Evolutionary conservation across 2,797 vertebrate species (phyloP), one percentile per base, ranked within the genome.

Genomic region (Todus mexicanus): DNA sequence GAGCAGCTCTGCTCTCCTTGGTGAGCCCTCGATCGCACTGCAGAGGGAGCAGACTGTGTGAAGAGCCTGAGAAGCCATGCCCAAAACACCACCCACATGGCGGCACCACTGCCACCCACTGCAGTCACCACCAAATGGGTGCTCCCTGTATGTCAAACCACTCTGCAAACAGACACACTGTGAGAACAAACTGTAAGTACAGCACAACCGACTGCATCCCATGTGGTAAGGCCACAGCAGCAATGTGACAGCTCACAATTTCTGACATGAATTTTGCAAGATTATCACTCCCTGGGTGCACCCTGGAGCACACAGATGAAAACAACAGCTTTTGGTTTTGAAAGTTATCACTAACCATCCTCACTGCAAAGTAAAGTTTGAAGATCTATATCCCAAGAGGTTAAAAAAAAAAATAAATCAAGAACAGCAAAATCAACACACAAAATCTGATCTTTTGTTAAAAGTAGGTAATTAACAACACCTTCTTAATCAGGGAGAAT

Each of bases 1-100:
- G 53, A 9, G 7, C 40, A 23, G 38, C 53, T 80, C 61, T 69
- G 61, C 40, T 29, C 40, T 35, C 43, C 57, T 68, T n/a, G 12
- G 13, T 0, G 1, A 63, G 12, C 31, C 60, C 75, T 10, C 6
- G 31, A 5, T 5, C 5, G 4, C 48, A 17, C 48, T 1, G 5
- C 37, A 47, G 21, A 60, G 27, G 42, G 22, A 65, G 12, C 38
- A 38, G 73, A 68, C 33, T 15, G 7, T 4, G 1, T 20, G 38
- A 21, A 8, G n/a, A 31, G 12, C 47, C 61, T 2, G 6, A 29
- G 56, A 50, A 37, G 35, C 56, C 1, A 0, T 18, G 20, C 53
- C 79, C 63, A 42, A 31, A 38, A 19, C 27, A 42, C 27, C n/a
- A 25, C 31, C 26, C 21, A 48, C 47, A 48, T 48, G 47, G 23